Base-by-base conservation (phyloP, 2,888 invertebrate species). In the Sarcophaga carnaria region DNA sequence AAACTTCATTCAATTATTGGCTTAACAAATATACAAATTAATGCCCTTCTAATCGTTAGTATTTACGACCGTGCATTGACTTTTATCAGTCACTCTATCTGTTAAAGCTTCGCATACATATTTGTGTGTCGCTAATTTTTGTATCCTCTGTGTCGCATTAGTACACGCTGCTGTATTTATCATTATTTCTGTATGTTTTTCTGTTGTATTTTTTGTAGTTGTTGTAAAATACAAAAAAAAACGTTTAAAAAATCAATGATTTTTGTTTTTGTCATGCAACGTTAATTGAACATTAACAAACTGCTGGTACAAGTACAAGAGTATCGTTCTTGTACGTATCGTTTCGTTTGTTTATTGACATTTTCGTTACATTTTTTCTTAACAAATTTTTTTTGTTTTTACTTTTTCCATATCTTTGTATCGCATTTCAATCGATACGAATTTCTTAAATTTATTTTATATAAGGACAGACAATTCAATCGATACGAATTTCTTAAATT, bases 201-300 rank as follows among this genome's bases (percentile, higher is more conserved):
- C 37, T 49, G 49, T 14, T 14, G 49, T 49, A 49, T 20, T 17
- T 62, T 4, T 22, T 12, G 20, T 54, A 22, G 49, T 79, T 62
- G 60, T 25, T 22, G 4, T 54, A 17, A 14, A 14, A 12, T 1
- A 54, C 14, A 17, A 54, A 49, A 49, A 14, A 62, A 62, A 62
- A 20, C 10, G n/a, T 60, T 11, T 59, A 71, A 71, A 59, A 82
- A 83, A 75, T 75, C 69, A 79, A 83, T 84, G 64, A 80, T 69
- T 70, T 69, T 70, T 37, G 37, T 8, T 59, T 84, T 64, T 70
- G 74, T 66, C 79, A 75, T 83, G 63, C 60, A 75, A 70, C 74
- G 49, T 69, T 59, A 70, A 69, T 78, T 83, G 60, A 45, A 20
- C 10, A 27, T 74, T 70, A 12, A 66, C 37, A 66, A 6, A 27